Base-by-base conservation (phyloP, 2,888 invertebrate species). In the Tiliacea citrago region DNA sequence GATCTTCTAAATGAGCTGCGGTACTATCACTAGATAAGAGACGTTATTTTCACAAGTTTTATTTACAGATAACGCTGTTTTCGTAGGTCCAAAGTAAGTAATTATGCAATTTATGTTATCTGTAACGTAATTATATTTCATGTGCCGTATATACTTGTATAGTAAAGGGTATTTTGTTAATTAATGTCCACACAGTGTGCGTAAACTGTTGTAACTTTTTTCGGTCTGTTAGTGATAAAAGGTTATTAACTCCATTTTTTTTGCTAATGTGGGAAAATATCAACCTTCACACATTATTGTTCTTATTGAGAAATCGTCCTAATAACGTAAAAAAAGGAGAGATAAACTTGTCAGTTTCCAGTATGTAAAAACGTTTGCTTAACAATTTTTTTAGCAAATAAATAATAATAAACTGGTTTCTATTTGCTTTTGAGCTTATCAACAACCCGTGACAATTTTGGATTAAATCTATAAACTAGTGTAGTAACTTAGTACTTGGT, bases 81-180 rank as follows among this genome's bases (percentile, higher is more conserved):
- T 78, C 73, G 72, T 79, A 82, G 69, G 88, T 88, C 85, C 83
- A 91, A 90, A 89, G 90, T 90, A 89, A 91, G 90, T 90, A 84
- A 88, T 90, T 91, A 90, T 88, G 88, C 87, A 89, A 91, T 80
- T 81, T 55, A 73, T 79, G 73, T 76, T 82, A 87, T 85, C 80
- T 77, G 58, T 82, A 82, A 29, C 74, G 75, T 74, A 69, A 68
- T 77, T 72, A 53, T 67, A 69, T 63, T 71, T 68, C 72, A 79
- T 85, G 86, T 81, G 83, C 63, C 47, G 60, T 71, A 8, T 70
- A n/a, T 8, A 68, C 35, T 47, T 55, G 24, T 66, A 35, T 70
- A 47, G 21, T 57, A 42, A 57, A 71, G 53, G 24, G 45, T 81
- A 53, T 65, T 29, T 76, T 62, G 2, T 42, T 65, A 45, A 42